Evolutionary conservation across 2,888 invertebrate genomes (phyloP).

Genomic region (Cryptosula pallasiana): DNA sequence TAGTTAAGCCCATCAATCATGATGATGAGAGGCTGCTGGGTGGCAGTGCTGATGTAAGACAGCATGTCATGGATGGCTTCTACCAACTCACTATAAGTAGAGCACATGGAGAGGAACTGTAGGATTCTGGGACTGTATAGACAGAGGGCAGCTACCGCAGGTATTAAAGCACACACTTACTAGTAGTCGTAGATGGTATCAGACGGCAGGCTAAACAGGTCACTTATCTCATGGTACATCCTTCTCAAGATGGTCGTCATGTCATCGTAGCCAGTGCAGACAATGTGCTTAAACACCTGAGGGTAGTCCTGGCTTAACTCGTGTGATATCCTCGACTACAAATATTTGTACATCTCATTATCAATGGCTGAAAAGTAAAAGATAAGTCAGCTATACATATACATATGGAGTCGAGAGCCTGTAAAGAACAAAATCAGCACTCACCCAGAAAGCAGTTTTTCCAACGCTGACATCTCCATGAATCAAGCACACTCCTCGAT

Average conservation of each 20-base stretch:
- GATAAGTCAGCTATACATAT: no score
- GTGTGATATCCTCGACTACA: slow-evolving; percentile 11
- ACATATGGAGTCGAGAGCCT: no score
- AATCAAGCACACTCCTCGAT: slow-evolving; percentile 39
- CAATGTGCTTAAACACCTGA: neutral
- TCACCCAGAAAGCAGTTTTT: slow-evolving; percentile 51
- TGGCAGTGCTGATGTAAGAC: slow-evolving; percentile 33
- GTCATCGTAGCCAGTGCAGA: slow-evolving; percentile 40
- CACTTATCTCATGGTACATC: slow-evolving; percentile 40
- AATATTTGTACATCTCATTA: no score
- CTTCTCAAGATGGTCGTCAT: slow-evolving; percentile 40
- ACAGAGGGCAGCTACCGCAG: no score
- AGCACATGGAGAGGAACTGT: no score
- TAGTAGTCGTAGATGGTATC: slow-evolving; percentile 44
- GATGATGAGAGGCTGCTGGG: slow-evolving; percentile 38
- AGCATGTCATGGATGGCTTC: slow-evolving; percentile 40
- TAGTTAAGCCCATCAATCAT: slow-evolving; percentile 52
- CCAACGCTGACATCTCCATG: slow-evolving; percentile 51
- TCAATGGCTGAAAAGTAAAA: no score
- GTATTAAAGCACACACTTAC: slow-evolving; percentile 32
- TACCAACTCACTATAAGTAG: slow-evolving; percentile 37
- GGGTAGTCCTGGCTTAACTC: neutral
- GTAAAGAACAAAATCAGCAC: no score
- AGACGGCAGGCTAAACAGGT: slow-evolving; percentile 35
- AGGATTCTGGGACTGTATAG: no score